Evolutionary conservation across 2,888 invertebrate species (phyloP).

Genomic region (Eucera pruinosa): DNA sequence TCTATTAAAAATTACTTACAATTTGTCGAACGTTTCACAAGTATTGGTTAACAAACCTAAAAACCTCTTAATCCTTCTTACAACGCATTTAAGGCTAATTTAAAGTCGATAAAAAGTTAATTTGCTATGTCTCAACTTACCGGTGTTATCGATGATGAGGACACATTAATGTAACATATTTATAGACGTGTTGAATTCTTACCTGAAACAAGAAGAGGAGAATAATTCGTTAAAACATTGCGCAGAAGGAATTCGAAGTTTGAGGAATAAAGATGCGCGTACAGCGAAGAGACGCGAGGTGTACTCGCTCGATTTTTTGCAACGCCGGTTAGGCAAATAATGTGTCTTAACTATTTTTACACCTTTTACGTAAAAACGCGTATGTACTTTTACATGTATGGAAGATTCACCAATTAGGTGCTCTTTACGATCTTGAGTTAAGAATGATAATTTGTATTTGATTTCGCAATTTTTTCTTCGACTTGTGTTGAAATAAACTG

Average conservation of each 20-base stretch:
- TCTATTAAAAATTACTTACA: constrained; percentile 1
- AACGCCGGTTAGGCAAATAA: constrained; percentile 17
- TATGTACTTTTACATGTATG: constrained; percentile 2
- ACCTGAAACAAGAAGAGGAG: constrained; percentile 44
- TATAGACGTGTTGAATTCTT: constrained; percentile 5
- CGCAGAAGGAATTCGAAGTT: background rate
- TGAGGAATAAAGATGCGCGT: background rate
- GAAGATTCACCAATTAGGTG: background rate
- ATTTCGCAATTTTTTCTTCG: background rate
- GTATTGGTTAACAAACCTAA: background rate
- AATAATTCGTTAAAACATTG: constrained; percentile 10
- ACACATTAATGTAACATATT: background rate
- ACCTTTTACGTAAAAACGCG: constrained; percentile 20
- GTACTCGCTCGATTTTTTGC: constrained; percentile 6
- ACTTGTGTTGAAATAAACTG: too few species aligned
- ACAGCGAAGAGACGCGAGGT: background rate
- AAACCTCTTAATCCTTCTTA: too few species aligned
- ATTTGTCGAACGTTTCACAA: background rate
- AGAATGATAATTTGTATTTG: background rate
- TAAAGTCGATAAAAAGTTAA: too few species aligned
- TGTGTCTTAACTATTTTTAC: constrained; percentile 21
- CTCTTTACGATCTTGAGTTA: background rate
- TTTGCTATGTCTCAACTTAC: constrained; percentile 29
- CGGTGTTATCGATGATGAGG: constrained; percentile 10
- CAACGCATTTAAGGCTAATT: too few species aligned